Conservation (phyloP, 1,140 invertebrate species). For the Polyergus mexicanus region DNA sequence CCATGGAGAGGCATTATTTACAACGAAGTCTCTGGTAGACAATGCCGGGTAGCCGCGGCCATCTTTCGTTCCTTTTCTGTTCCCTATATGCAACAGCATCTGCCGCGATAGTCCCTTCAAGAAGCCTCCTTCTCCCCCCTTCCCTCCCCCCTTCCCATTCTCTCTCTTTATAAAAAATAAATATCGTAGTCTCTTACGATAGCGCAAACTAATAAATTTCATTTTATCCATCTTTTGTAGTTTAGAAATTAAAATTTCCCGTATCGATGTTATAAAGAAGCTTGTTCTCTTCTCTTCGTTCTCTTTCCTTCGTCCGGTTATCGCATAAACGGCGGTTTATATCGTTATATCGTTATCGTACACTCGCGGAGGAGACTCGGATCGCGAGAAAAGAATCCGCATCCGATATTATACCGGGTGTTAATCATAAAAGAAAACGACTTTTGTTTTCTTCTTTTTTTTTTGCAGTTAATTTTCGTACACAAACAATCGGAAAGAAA, state of each 20-base stretch:
- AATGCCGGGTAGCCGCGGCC: conserved; percentile 82
- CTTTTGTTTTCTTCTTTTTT: background rate
- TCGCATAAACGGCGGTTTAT: conserved; percentile 28
- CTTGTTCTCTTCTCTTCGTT: background rate
- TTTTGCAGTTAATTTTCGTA: background rate
- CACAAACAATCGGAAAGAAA: background rate
- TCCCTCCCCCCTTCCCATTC: background rate
- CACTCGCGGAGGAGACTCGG: conserved; percentile 65
- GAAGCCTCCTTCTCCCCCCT: background rate
- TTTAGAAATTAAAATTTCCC: background rate
- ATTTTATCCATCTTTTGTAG: background rate
- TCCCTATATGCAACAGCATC: conserved; percentile 85
- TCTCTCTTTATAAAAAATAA: background rate
- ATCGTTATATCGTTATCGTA: conserved; percentile 81
- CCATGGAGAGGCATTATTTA: conserved; percentile 85
- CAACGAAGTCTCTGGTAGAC: conserved; percentile 82
- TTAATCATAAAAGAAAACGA: conserved; percentile 24
- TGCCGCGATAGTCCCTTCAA: conserved; percentile 70
- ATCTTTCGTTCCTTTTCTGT: conserved; percentile 85
- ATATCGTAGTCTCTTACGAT: background rate
- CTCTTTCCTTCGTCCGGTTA: conserved; percentile 22
- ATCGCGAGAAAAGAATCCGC: conserved; percentile 30
- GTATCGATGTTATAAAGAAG: background rate
- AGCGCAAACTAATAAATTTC: background rate
- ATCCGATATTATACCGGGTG: background rate